Conservation (phyloP, 2,888 invertebrate species). For the Caenorhabditis wallacei region DNA sequence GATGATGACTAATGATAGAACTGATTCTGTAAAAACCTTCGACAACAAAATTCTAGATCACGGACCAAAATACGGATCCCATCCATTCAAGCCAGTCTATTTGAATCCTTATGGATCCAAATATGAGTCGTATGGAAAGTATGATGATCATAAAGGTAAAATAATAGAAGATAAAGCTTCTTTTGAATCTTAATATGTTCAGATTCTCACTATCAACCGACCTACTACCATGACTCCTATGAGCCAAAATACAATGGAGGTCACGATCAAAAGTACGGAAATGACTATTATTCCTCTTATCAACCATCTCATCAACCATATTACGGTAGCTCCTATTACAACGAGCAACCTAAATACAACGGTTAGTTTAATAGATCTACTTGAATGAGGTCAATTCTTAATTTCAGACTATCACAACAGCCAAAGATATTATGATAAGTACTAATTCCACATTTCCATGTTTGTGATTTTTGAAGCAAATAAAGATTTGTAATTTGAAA, state of each 20-base stretch:
- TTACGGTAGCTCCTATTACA: slow-evolving; percentile 56
- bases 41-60: no score
- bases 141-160: slow-evolving; percentile 52
- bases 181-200: background rate
- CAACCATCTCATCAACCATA: slow-evolving; percentile 57
- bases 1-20: no score
- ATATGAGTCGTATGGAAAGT: slow-evolving; percentile 54
- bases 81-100: slow-evolving; percentile 57
- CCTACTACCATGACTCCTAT: slow-evolving; percentile 58
- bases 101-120: slow-evolving; percentile 59
- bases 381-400: background rate
- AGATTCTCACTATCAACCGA: slow-evolving; percentile 52
- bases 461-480: slow-evolving; percentile 22
- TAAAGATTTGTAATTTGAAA: background rate
- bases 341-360: slow-evolving; percentile 54
- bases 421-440: slow-evolving; percentile 52
- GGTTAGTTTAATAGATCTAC: slow-evolving; percentile 7
- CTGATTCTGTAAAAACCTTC: no score
- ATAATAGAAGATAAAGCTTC: background rate
- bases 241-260: slow-evolving; percentile 52
- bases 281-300: slow-evolving; percentile 60
- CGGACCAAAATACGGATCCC: slow-evolving; percentile 52
- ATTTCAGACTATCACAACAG: slow-evolving; percentile 52
- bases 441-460: slow-evolving; percentile 22
- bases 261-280: slow-evolving; percentile 41